A percentile compares a stretch with the other conserved stretches of the same genome.
phyloP scores from a whole-genome alignment of 2,113 vertebrate genomes.

The Toxostoma redivivum region DNA sequence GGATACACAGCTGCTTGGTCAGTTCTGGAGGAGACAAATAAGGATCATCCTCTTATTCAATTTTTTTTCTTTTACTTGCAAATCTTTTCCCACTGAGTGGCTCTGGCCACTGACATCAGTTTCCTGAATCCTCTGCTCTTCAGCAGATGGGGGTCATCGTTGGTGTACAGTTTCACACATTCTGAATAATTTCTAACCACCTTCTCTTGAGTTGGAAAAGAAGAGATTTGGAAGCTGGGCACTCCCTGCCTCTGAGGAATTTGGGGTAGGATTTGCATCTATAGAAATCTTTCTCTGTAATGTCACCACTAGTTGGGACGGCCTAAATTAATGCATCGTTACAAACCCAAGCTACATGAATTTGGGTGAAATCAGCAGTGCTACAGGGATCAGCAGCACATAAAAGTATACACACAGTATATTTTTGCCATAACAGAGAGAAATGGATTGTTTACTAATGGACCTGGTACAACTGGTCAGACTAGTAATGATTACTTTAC shows the following conservation, averaged over 20 bases:
- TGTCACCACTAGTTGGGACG: background rate
- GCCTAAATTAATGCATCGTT: background rate
- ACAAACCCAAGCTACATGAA: background rate
- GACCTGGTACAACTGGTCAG: background rate
- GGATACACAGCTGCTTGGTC: background rate
- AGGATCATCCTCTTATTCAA: background rate
- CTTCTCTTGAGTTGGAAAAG: background rate
- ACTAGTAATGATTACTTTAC: background rate
- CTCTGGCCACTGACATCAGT: background rate
- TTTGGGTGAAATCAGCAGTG: background rate
- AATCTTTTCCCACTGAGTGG: background rate
- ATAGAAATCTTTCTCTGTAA: background rate
- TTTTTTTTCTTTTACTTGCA: background rate
- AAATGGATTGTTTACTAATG: background rate
- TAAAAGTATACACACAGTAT: background rate
- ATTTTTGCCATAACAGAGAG: background rate
- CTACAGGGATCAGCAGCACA: background rate
- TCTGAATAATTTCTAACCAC: background rate
- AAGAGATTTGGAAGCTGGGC: background rate
- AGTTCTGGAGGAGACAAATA: background rate
- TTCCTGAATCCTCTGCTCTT: background rate
- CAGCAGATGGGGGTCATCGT: background rate
- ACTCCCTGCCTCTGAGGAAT: background rate
- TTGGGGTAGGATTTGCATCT: background rate
- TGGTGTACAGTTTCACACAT: background rate